These are phyloP conservation scores for Procambarus clarkii DNA, from an alignment of 1,140 invertebrate species.

Conservation along the genomic window DNA sequence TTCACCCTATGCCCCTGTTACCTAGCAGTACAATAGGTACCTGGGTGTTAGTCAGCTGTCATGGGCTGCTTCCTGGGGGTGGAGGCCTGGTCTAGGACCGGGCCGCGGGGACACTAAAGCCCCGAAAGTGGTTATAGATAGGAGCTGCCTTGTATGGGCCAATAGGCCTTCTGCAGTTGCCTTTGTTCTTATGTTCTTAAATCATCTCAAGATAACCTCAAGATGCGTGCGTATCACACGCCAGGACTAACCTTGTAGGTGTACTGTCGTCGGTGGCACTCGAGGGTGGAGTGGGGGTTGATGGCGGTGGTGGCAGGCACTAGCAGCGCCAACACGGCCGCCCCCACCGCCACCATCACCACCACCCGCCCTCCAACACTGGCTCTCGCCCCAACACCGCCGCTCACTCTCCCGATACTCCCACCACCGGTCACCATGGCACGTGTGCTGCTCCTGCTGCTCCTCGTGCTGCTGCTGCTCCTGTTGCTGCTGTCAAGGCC, in stretches of 20 bases:
- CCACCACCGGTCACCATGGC: conserved; percentile 33
- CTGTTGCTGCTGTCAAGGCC: neutral
- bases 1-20: too few relatives aligned
- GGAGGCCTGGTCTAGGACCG: too few relatives aligned
- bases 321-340: conserved; percentile 22
- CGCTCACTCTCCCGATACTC: neutral
- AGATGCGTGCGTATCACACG: too few relatives aligned
- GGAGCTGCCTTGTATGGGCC: too few relatives aligned
- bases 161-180: too few relatives aligned
- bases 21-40: too few relatives aligned
- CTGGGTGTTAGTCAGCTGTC: too few relatives aligned
- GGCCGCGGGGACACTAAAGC: too few relatives aligned
- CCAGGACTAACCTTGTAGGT: conserved; percentile 74
- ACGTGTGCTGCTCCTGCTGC: neutral
- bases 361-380: conserved; percentile 17
- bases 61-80: too few relatives aligned
- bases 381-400: neutral
- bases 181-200: too few relatives aligned
- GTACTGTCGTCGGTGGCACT: conserved; percentile 78
- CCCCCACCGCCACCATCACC: conserved; percentile 7
- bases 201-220: too few relatives aligned
- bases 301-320: conserved; percentile 48
- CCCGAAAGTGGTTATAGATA: too few relatives aligned
- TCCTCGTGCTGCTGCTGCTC: neutral
- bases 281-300: conserved; percentile 74